These are phyloP conservation scores for Drosophila maculinotata DNA, from an alignment of 2,888 invertebrate genomes.

Conservation along the genomic window DNA sequence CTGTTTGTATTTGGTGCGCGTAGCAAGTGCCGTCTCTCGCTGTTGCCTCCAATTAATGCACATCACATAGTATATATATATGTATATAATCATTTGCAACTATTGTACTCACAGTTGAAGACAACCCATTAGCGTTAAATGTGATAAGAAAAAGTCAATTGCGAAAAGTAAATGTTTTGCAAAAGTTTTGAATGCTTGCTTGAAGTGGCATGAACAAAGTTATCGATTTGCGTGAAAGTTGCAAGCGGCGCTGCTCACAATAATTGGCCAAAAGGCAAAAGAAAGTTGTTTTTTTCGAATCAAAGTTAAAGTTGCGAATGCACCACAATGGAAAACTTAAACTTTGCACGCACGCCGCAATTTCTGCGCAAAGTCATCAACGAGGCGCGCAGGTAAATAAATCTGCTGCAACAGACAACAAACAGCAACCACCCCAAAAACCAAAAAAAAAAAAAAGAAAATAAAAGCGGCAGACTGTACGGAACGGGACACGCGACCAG, in stretches of 20 bases:
- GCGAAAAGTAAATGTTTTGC: not conserved
- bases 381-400: slow-evolving; percentile 81
- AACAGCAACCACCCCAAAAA: slow-evolving; percentile 48
- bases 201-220: slow-evolving; percentile 31
- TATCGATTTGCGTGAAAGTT: slow-evolving; percentile 77
- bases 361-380: slow-evolving; percentile 84
- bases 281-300: slow-evolving; percentile 60
- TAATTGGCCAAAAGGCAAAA: slow-evolving; percentile 44
- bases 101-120: slow-evolving; percentile 11
- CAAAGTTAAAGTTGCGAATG: slow-evolving; percentile 55
- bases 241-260: slow-evolving; percentile 41
- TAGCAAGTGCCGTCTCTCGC: slow-evolving; percentile 59
- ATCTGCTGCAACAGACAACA: slow-evolving; percentile 38
- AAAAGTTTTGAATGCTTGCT: slow-evolving; percentile 3
- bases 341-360: slow-evolving; percentile 83
- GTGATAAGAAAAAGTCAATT: slow-evolving; percentile 10
- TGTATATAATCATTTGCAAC: slow-evolving; percentile 18
- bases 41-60: slow-evolving; percentile 27
- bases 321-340: slow-evolving; percentile 83
- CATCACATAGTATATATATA: not conserved
- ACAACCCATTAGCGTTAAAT: slow-evolving; percentile 6
- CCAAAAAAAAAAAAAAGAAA: slow-evolving; percentile 10
- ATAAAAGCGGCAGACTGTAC: slow-evolving; percentile 29
- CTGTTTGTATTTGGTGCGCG: slow-evolving; percentile 62
- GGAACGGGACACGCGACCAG: slow-evolving; percentile 5